phyloP scores from a whole-genome alignment of 2,113 vertebrate genomes.

The Pluvianellus socialis region DNA sequence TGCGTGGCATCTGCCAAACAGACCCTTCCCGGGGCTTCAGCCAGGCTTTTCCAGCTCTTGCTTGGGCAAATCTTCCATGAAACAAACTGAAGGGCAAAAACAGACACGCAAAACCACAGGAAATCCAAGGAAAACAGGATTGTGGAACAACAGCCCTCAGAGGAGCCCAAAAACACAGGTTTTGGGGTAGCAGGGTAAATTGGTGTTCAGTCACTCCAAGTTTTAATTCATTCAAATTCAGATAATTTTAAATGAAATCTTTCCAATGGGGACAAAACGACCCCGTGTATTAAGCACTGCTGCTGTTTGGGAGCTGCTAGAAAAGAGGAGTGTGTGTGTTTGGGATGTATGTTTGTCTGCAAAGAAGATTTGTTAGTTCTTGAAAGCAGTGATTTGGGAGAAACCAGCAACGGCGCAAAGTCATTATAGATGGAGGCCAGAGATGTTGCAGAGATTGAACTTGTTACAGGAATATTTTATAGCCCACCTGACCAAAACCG shows the following conservation, averaged over 20 bases:
- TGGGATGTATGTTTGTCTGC: not conserved
- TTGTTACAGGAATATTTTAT: conserved; percentile 59
- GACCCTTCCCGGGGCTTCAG: not conserved
- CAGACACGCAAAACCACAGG: not conserved
- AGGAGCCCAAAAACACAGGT: not conserved
- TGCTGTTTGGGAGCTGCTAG: not conserved
- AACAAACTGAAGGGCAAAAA: not conserved
- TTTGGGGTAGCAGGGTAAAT: not conserved
- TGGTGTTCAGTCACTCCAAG: not conserved
- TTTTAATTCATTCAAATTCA: not conserved
- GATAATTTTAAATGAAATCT: not conserved
- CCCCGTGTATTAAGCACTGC: not conserved
- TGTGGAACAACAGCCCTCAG: not conserved
- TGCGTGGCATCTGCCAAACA: not conserved
- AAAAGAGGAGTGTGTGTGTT: not conserved
- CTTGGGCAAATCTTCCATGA: not conserved
- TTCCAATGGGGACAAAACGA: not conserved
- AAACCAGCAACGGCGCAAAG: not conserved
- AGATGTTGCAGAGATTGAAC: conserved; percentile 51
- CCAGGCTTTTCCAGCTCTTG: not conserved
- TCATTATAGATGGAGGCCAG: conserved; percentile 1
- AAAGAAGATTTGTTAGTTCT: conserved; percentile 31
- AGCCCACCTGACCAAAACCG: conserved; percentile 38
- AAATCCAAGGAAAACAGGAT: not conserved
- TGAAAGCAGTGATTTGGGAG: not conserved